Base-by-base conservation (phyloP, 2,888 invertebrate species). In the Pyrochroa serraticornis region DNA sequence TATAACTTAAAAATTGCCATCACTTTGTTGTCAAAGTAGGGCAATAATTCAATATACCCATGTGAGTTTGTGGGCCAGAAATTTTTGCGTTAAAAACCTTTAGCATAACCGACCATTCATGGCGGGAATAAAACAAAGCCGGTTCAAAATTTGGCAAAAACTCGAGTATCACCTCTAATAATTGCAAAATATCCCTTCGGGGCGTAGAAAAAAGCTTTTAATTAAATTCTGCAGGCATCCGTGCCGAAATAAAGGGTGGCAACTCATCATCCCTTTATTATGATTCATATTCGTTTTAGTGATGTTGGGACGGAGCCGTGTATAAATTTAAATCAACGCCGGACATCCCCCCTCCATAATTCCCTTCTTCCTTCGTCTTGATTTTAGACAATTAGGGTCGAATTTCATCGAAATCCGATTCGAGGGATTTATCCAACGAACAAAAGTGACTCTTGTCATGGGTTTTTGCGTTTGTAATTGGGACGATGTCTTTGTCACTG, bases 251-350 rank as follows among this genome's bases (percentile, higher is more conserved):
- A 39, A 48, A 39, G 39, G 39, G 38, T 38, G 41, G 32, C 49
- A 32, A 53, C 53, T 53, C 46, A 35, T 53, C 53, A 46, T 41
- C 53, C 53, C 46, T 53, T 50, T 53, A 53, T 53, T 46, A 46
- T 53, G 53, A 53, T 53, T 53, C 53, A 53, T 53, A 53, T 53
- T 53, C 53, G 46, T 46, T 53, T 53, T 53, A 41, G 46, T 33
- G 34, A 42, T 46, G 46, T 46, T 53, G 46, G 13, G 37, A 44
- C 43, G 32, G 51, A 22, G 22, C 31, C 46, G 35, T 9, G 38
- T 46, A 46, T 53, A 53, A 53, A 53, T 53, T 53, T 41, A 46
- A 53, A 53, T 53, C 53, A 53, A 39, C 33, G 33, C 22, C 22
- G 22, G 5, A 22, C 22, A 2, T 5, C 22, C 22, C 5, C 22